These are phyloP conservation scores for Nasonia vitripennis DNA, from an alignment of 1,140 invertebrate species.

Conservation along the genomic window DNA sequence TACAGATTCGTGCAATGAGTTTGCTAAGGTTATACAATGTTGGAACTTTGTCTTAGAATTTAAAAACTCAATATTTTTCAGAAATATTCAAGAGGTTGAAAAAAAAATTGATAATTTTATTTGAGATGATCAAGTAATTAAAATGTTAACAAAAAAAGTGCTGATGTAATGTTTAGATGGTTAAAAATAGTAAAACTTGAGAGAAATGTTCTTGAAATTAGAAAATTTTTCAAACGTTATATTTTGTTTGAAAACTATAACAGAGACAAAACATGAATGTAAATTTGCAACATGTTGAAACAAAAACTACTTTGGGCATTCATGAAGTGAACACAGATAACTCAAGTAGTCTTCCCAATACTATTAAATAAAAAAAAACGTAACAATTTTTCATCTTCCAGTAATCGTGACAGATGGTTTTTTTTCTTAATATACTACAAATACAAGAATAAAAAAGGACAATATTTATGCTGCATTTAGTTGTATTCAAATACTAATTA, in stretches of 20 bases:
- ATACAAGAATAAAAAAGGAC: conserved; percentile 57
- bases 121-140: background rate
- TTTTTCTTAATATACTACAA: conserved; percentile 62
- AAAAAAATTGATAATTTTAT: conserved; percentile 25
- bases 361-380: background rate
- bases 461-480: conserved; percentile 25
- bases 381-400: conserved; percentile 40
- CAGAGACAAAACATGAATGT: conserved; percentile 16
- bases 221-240: background rate
- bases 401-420: conserved; percentile 49
- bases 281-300: conserved; percentile 31
- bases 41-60: background rate
- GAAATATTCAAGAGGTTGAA: conserved; percentile 17
- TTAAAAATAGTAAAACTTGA: conserved; percentile 15
- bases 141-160: background rate
- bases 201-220: background rate
- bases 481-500: conserved; percentile 23
- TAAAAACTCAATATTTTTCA: background rate
- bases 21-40: background rate
- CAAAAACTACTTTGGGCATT: conserved; percentile 9
- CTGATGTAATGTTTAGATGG: background rate
- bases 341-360: conserved; percentile 4
- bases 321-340: conserved; percentile 12
- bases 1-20: background rate
- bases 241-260: conserved; percentile 19